These are phyloP conservation scores for human DNA, from an alignment of 2,113 vertebrate genomes.

Conservation along the genomic window DNA sequence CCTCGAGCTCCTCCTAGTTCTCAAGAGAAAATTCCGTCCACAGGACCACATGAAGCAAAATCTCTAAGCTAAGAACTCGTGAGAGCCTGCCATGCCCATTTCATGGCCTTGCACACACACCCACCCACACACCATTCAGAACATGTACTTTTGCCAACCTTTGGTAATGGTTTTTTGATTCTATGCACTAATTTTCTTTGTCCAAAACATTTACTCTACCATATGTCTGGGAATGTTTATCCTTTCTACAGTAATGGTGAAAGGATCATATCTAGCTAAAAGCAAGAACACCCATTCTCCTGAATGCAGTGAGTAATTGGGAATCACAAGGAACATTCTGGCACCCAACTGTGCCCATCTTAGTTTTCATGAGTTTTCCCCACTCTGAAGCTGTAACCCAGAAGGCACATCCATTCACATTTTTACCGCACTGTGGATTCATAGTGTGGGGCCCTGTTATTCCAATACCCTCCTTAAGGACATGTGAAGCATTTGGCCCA, in stretches of 20 bases:
- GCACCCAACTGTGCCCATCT: neutral
- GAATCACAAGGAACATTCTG: neutral
- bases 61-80: neutral
- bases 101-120: neutral
- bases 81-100: neutral
- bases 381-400: neutral
- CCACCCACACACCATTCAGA: neutral
- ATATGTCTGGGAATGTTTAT: neutral
- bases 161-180: neutral
- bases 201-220: neutral
- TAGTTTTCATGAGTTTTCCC: neutral
- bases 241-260: neutral
- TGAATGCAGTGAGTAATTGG: neutral
- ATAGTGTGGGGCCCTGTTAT: neutral
- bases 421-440: neutral
- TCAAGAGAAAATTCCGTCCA: constrained; percentile 50
- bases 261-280: neutral
- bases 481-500: neutral
- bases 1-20: constrained; percentile 70
- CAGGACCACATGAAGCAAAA: constrained; percentile 36
- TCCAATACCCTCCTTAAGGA: neutral
- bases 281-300: neutral
- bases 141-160: constrained; percentile 61
- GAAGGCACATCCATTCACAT: neutral
- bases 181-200: constrained; percentile 7